Base-by-base conservation (phyloP, 2,888 invertebrate species). In the Platynereis dumerilii region DNA sequence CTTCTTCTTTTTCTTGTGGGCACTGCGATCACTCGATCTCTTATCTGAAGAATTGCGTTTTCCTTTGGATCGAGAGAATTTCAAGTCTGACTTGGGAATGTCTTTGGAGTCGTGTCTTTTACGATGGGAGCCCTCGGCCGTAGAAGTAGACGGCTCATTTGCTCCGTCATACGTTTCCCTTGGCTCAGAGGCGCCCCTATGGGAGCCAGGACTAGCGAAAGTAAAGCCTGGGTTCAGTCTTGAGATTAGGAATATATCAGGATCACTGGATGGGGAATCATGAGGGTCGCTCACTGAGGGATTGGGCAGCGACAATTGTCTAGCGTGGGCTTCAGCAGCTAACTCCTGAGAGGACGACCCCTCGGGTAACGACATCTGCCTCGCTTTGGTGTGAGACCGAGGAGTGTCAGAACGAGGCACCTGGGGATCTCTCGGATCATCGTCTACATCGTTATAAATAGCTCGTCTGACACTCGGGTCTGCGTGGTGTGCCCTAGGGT, bases 391-490 rank as follows among this genome's bases (percentile, higher is more conserved):
- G 7, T 22, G n/a, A 20, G 48, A 48, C 10, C 48, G n/a, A 5
- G 62, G 7, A n/a, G 28, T 24, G 17, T 42, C 55, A 2, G 53
- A 28, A 3, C 53, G 52, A n/a, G 39, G 26, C n/a, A 44, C 59
- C 53, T 58, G 60, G 12, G 68, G 65, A 22, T 58, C 65, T 15
- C 68, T 58, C 15, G 68, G 67, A 34, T 67, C 61, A 15, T 42
- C 27, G 17, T 48, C 48, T 10, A 48, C 22, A n/a, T 48, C 48
- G 17, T 22, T 48, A 22, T 20, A 48, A 5, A 48, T 48, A 3
- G 20, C 22, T 22, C 22, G 5, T 26, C 42, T 17, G 10, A 53
- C 17, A 22, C 28, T 45, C 34, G 44, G 39, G 48, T 24, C 60
- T 22, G 39, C 45, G 12, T 59, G 27, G n/a, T 26, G n/a, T 22